phyloP scores from a whole-genome alignment of 2,797 vertebrate genomes.

The Characodon lateralis region DNA sequence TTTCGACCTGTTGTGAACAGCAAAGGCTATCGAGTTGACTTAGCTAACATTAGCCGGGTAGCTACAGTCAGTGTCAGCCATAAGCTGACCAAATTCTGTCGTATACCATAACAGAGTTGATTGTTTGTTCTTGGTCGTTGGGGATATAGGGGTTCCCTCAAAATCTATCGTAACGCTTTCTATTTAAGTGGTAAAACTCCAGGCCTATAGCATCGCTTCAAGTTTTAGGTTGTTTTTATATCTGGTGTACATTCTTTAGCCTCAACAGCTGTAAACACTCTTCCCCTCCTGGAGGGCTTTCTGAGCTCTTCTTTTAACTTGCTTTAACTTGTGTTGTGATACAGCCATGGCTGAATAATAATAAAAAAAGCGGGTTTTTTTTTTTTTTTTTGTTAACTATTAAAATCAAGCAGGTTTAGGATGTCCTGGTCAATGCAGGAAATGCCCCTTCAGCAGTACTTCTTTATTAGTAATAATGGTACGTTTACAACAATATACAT shows the following conservation, averaged over 20 bases:
- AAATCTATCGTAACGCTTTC: background rate
- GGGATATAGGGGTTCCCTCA: background rate
- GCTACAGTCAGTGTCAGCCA: conserved; percentile 75
- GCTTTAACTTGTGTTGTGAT: background rate
- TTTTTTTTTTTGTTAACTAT: background rate
- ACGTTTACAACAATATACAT: background rate
- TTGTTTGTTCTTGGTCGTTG: conserved; percentile 29
- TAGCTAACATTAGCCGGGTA: conserved; percentile 69
- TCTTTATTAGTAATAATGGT: background rate
- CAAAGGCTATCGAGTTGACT: conserved; percentile 63
- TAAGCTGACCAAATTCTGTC: conserved; percentile 73
- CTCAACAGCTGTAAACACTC: conserved; percentile 73
- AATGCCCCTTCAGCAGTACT: background rate
- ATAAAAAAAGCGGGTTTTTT: background rate
- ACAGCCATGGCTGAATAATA: background rate
- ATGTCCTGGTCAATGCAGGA: background rate
- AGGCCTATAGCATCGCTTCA: conserved; percentile 9
- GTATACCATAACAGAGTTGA: conserved; percentile 58
- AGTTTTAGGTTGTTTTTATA: conserved; percentile 45
- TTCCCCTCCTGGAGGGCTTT: conserved; percentile 38
- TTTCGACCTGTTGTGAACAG: conserved; percentile 59
- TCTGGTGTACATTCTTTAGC: conserved; percentile 63
- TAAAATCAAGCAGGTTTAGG: background rate
- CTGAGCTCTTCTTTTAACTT: conserved; percentile 27
- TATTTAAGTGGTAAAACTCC: background rate